Percentiles rank a stretch among this genome's conserved stretches.
These are phyloP conservation scores for Anthonomus grandis DNA, from an alignment of 1,140 invertebrate genomes.

Conservation along the genomic window DNA sequence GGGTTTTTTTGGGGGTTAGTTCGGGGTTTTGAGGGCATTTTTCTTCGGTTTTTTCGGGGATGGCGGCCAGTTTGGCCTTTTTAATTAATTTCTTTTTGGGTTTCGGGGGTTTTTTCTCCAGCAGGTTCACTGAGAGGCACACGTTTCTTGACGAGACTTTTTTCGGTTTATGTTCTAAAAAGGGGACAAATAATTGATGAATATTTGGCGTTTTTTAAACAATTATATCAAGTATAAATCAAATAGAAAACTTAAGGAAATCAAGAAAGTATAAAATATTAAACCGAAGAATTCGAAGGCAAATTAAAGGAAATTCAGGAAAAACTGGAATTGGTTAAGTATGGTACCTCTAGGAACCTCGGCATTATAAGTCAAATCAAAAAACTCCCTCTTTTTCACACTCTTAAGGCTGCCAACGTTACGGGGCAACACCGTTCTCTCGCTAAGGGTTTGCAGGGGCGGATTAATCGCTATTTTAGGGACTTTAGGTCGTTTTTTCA, in stretches of 20 bases:
- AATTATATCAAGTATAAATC: no score
- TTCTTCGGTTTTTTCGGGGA: constrained; percentile 19
- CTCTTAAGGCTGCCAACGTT: constrained; percentile 2
- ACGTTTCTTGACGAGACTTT: constrained; percentile 16
- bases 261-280: no score
- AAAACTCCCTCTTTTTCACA: constrained; percentile 6
- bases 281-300: no score
- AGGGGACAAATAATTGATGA: no score
- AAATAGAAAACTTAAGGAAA: no score
- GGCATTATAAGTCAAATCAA: constrained; percentile 10
- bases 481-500: not conserved
- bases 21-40: constrained; percentile 1
- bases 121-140: constrained; percentile 2
- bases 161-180: constrained; percentile 9
- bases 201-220: no score
- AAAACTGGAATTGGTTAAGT: no score
- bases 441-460: not conserved
- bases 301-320: no score
- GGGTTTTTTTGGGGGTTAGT: not conserved
- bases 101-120: constrained; percentile 3
- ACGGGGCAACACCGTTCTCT: not conserved
- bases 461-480: not conserved
- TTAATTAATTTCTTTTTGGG: constrained; percentile 10
- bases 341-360: not conserved
- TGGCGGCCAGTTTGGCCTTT: constrained; percentile 19